A percentile compares a stretch with the other conserved stretches of the same genome.
Conservation (phyloP, 1,140 invertebrate species). For the Patella vulgata region DNA sequence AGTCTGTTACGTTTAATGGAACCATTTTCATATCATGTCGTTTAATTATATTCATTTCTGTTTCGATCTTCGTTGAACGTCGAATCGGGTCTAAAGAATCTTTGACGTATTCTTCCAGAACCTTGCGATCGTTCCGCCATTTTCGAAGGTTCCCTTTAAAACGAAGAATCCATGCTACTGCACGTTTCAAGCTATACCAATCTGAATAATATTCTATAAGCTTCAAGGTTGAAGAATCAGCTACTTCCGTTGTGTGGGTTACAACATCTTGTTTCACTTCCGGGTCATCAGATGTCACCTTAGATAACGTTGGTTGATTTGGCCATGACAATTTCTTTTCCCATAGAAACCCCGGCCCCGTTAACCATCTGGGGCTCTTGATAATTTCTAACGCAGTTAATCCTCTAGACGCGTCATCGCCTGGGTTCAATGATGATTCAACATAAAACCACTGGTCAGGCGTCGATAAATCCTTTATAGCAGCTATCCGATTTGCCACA, state of each 20-base stretch:
- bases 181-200: no score
- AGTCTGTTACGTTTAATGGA: no score
- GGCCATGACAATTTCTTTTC: constrained; percentile 7
- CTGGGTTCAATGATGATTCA: no score
- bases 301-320: neutral
- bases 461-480: no score
- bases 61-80: neutral
- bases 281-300: neutral
- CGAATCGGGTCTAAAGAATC: neutral
- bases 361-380: constrained; percentile 5
- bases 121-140: neutral
- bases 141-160: no score
- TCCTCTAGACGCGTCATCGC: constrained; percentile 22
- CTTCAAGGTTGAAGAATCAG: no score
- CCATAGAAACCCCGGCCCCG: no score
- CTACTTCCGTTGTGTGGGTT: no score
- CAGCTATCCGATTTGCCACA: constrained; percentile 29
- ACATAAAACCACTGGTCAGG: constrained; percentile 23
- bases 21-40: no score
- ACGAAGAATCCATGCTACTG: no score
- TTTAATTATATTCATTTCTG: neutral
- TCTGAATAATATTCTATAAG: no score
- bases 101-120: neutral
- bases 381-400: constrained; percentile 11
- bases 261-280: neutral